Conservation (phyloP, 2,113 vertebrate species). For the Ctenomys sociabilis region DNA sequence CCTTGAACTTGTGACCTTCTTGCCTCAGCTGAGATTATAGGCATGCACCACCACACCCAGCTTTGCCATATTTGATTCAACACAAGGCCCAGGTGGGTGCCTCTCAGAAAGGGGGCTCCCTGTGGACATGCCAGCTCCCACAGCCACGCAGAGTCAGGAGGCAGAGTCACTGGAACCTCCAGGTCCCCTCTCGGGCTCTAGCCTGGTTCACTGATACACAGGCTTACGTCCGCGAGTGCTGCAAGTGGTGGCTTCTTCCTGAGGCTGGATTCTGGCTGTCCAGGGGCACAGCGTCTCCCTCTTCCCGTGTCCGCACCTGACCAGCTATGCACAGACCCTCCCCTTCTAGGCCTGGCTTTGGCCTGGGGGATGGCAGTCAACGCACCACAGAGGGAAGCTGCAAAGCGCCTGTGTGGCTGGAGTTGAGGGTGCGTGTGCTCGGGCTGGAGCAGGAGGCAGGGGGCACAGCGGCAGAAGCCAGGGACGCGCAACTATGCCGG, state of each 20-base stretch:
- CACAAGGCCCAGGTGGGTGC: accelerated
- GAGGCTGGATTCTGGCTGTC: background rate
- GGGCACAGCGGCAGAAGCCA: accelerated
- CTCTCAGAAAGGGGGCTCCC: background rate
- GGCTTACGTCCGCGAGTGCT: background rate
- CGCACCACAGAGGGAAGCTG: background rate
- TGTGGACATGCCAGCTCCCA: background rate
- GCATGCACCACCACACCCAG: background rate
- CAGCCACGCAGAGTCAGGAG: too few species aligned
- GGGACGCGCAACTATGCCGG: too few species aligned
- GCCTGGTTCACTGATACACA: background rate
- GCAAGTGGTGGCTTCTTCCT: background rate
- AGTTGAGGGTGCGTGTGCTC: background rate
- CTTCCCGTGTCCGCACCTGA: background rate
- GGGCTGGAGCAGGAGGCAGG: background rate
- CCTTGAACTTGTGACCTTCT: background rate
- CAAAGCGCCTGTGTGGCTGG: background rate
- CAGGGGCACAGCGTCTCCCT: too few species aligned
- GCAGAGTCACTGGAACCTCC: background rate
- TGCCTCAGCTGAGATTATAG: background rate
- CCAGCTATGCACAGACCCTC: background rate
- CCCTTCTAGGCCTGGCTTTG: background rate
- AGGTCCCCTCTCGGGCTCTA: background rate
- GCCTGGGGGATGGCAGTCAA: background rate
- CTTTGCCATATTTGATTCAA: too few species aligned